Percentiles rank a stretch among this genome's conserved stretches.
Evolutionary conservation across 2,888 invertebrate species (phyloP).

Genomic region (Himalopsyche anomala): DNA sequence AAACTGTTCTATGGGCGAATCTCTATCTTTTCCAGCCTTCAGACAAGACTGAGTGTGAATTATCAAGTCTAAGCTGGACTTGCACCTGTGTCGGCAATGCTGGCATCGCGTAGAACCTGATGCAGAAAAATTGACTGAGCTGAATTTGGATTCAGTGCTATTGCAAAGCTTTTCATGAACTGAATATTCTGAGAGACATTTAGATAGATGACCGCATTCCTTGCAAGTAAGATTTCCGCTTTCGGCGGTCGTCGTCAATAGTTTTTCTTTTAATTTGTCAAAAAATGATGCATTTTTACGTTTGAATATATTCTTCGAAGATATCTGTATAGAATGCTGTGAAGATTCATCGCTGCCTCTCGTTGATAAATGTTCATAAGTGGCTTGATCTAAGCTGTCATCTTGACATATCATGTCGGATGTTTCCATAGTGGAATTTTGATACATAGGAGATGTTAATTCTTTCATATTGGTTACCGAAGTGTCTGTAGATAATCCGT

Average conservation of each 20-base stretch:
- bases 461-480: background rate
- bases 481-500: background rate
- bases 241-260: conserved; percentile 80
- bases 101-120: conserved; percentile 88
- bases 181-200: conserved; percentile 88
- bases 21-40: conserved; percentile 74
- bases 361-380: conserved; percentile 56
- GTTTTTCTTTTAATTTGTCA: conserved; percentile 87
- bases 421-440: conserved; percentile 26
- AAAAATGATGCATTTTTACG: conserved; percentile 88
- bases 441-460: background rate
- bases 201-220: conserved; percentile 85
- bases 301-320: conserved; percentile 71
- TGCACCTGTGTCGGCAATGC: conserved; percentile 90
- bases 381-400: conserved; percentile 62
- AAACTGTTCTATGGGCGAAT: conserved; percentile 69
- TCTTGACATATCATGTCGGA: conserved; percentile 55
- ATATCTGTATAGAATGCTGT: conserved; percentile 64
- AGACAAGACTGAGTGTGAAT: conserved; percentile 85
- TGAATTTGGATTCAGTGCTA: conserved; percentile 72
- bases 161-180: conserved; percentile 86
- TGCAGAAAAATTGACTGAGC: conserved; percentile 71
- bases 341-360: conserved; percentile 63
- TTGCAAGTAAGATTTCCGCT: conserved; percentile 82
- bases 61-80: conserved; percentile 87